Percentiles rank a stretch among this genome's conserved stretches.
Evolutionary conservation across 2,113 vertebrate species (phyloP).

Genomic region (Solea solea): DNA sequence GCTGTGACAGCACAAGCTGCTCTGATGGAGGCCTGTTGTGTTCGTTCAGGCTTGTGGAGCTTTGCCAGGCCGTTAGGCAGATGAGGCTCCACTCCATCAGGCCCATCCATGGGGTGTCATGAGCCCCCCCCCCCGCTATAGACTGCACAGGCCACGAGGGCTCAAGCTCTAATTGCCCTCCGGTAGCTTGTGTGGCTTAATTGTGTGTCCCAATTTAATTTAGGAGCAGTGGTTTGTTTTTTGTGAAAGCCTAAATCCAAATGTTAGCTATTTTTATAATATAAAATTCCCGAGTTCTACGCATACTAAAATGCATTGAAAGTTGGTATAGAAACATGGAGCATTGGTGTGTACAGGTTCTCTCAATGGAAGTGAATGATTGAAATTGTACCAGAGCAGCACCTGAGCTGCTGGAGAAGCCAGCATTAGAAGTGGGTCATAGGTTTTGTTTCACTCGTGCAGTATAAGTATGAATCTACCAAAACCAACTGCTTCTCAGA

Average conservation of each 20-base stretch:
- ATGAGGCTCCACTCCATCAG: slow-evolving; percentile 85
- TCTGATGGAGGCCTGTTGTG: slow-evolving; percentile 72
- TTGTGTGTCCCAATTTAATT: slow-evolving; percentile 41
- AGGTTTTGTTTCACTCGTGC: too few species aligned
- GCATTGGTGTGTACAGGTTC: not conserved
- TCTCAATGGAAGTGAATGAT: not conserved
- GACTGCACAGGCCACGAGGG: slow-evolving; percentile 46
- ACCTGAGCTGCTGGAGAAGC: too few species aligned
- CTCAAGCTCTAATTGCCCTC: slow-evolving; percentile 69
- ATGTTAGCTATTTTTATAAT: too few species aligned
- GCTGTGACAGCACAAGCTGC: slow-evolving; percentile 59
- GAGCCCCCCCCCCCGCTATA: slow-evolving; percentile 52
- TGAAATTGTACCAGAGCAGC: not conserved
- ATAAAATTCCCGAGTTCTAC: too few species aligned
- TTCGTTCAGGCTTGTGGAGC: slow-evolving; percentile 67
- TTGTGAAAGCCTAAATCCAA: too few species aligned
- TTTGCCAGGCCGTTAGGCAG: slow-evolving; percentile 84
- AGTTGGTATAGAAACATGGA: not conserved
- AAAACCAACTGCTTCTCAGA: too few species aligned
- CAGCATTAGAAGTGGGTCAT: too few species aligned
- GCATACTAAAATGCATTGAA: not conserved
- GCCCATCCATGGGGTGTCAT: slow-evolving; percentile 72
- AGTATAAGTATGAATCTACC: too few species aligned
- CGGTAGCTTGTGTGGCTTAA: slow-evolving; percentile 45
- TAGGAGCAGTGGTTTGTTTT: slow-evolving; percentile 26